Conservation (phyloP, 1,140 invertebrate species). For the Orius insidiosus region DNA sequence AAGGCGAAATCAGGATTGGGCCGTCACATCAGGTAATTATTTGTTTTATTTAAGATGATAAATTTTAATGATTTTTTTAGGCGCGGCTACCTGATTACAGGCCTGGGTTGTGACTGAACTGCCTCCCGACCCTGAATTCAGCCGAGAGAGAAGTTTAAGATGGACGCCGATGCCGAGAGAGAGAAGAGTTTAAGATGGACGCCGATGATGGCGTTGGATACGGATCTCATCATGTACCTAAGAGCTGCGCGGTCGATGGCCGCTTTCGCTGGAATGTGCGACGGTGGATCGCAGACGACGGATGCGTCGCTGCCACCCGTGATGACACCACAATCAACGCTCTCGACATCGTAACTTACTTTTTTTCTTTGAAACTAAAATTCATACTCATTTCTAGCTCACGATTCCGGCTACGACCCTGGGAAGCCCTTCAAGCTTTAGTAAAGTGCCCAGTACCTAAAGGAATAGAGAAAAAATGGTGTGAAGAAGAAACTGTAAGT, state of each 20-base stretch:
- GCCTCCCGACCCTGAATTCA: conserved; percentile 50
- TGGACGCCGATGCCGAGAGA: conserved; percentile 71
- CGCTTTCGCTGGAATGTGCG: conserved; percentile 94
- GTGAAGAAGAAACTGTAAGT: conserved; percentile 82
- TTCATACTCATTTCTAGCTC: conserved; percentile 38
- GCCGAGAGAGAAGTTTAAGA: conserved; percentile 59
- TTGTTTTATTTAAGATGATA: background rate
- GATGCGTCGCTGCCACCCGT: conserved; percentile 83
- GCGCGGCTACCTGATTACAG: conserved; percentile 64
- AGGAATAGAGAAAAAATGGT: conserved; percentile 95
- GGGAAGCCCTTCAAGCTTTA: conserved; percentile 85
- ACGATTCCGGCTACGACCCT: conserved; percentile 88
- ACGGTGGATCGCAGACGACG: conserved; percentile 93
- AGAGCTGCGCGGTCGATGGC: conserved; percentile 88
- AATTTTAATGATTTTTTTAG: too few species aligned
- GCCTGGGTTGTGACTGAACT: conserved; percentile 39
- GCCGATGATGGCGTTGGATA: conserved; percentile 75
- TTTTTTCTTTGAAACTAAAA: background rate
- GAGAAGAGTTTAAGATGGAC: conserved; percentile 87
- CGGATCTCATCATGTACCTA: conserved; percentile 93
- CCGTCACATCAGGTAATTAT: conserved; percentile 68
- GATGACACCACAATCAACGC: conserved; percentile 98
- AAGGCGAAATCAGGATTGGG: conserved; percentile 89
- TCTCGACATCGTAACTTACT: conserved; percentile 68
- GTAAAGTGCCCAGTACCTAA: conserved; percentile 93